These are phyloP conservation scores for Nephrotoma guestfalica DNA, from an alignment of 2,888 invertebrate species.

Conservation along the genomic window DNA sequence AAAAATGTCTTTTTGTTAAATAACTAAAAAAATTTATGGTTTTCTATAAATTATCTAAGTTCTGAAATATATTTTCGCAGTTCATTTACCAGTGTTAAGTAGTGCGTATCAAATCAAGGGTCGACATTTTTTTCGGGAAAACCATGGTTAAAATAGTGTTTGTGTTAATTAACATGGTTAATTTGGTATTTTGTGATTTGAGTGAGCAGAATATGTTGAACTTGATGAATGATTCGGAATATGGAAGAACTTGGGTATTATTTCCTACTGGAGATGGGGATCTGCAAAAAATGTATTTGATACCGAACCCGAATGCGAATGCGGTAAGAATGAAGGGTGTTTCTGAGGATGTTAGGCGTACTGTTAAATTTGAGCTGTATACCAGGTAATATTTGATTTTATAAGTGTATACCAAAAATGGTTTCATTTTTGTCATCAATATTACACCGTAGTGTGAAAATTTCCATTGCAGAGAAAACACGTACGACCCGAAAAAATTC, in stretches of 20 bases:
- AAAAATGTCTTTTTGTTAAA: background rate
- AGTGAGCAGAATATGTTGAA: background rate
- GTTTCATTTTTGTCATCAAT: too few relatives aligned
- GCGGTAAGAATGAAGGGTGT: background rate
- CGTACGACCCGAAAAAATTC: background rate
- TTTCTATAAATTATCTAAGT: background rate
- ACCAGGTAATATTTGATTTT: constrained; percentile 17
- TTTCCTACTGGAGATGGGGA: constrained; percentile 32
- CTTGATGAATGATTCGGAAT: constrained; percentile 21
- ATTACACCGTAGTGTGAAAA: too few relatives aligned
- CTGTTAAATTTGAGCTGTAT: constrained; percentile 25
- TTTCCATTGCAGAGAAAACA: background rate
- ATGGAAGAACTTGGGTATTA: constrained; percentile 31
- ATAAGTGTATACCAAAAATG: background rate
- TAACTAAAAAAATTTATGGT: background rate
- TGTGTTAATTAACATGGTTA: background rate
- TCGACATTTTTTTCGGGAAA: background rate
- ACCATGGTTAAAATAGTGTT: background rate
- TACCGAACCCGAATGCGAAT: constrained; percentile 20
- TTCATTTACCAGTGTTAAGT: background rate
- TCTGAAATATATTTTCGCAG: background rate
- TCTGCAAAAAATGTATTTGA: constrained; percentile 27
- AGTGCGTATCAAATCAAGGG: background rate
- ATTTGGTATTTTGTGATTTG: background rate
- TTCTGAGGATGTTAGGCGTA: constrained; percentile 10